phyloP scores from a whole-genome alignment of 2,888 invertebrate species.

The Drosophila recens region DNA sequence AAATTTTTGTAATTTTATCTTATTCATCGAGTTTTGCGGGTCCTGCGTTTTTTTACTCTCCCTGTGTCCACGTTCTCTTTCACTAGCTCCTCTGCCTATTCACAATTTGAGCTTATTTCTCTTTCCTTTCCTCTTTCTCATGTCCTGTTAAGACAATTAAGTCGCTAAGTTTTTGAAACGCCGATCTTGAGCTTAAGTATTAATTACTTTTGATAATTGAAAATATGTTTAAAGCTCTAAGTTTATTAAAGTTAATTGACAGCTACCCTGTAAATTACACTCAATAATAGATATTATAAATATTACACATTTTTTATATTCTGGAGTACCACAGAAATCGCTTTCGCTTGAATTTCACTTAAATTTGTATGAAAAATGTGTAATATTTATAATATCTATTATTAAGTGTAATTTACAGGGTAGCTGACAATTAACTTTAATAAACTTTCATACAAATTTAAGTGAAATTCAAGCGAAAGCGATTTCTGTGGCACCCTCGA shows the following conservation, averaged over 20 bases:
- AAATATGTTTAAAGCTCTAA: slow-evolving; percentile 31
- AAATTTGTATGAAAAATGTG: too few species aligned
- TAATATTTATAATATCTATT: too few species aligned
- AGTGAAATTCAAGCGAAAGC: too few species aligned
- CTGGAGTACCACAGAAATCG: too few species aligned
- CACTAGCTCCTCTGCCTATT: neutral
- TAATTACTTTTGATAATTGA: slow-evolving; percentile 49
- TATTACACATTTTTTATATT: too few species aligned
- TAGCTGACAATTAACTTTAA: too few species aligned
- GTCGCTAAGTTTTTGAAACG: slow-evolving; percentile 27
- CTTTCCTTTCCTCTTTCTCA: neutral
- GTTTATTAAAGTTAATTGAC: neutral
- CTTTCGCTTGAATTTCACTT: too few species aligned
- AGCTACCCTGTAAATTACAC: neutral
- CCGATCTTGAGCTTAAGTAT: slow-evolving; percentile 42
- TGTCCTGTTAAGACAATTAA: neutral
- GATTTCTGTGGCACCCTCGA: too few species aligned
- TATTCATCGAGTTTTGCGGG: slow-evolving; percentile 43
- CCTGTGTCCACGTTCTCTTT: neutral
- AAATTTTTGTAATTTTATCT: slow-evolving; percentile 58
- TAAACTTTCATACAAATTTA: too few species aligned
- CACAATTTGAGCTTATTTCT: neutral
- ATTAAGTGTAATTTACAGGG: too few species aligned
- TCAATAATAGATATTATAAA: neutral
- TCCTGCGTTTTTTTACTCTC: neutral